Conservation (phyloP, 2,113 vertebrate genomes). For the Myanophis thanlyinensis region DNA sequence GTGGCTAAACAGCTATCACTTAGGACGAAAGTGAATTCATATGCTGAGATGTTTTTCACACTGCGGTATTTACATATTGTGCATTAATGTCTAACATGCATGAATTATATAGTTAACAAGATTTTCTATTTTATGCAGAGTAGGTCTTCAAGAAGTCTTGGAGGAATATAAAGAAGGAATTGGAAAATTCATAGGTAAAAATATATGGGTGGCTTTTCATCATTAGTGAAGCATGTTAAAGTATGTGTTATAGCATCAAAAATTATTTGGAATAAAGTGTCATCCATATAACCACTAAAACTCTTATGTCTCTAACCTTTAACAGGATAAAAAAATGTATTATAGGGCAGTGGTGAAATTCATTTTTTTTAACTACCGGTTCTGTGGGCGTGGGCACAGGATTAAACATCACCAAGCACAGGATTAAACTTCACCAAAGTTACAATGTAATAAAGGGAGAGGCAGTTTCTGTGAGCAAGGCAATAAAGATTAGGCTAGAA, state of each 20-base stretch:
- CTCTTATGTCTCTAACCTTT: background rate
- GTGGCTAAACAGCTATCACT: background rate
- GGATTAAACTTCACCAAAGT: no score
- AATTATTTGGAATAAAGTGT: background rate
- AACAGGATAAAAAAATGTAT: background rate
- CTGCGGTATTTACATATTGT: background rate
- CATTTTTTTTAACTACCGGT: no score
- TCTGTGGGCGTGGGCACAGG: no score
- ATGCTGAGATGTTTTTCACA: background rate
- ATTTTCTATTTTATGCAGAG: constrained; percentile 70
- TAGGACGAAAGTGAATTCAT: background rate
- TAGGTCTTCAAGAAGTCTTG: constrained; percentile 90
- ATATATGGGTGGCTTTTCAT: background rate
- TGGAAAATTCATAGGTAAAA: constrained; percentile 89
- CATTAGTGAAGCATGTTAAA: background rate
- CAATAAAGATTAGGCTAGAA: no score
- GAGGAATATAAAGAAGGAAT: constrained; percentile 89
- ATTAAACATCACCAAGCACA: no score
- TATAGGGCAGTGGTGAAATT: no score
- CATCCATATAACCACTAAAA: background rate
- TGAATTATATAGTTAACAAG: background rate
- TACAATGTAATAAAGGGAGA: no score
- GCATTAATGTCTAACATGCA: background rate
- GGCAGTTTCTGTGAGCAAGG: no score
- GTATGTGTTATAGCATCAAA: background rate